Base-by-base conservation (phyloP, 2,888 invertebrate species). In the Dioctria rufipes region DNA sequence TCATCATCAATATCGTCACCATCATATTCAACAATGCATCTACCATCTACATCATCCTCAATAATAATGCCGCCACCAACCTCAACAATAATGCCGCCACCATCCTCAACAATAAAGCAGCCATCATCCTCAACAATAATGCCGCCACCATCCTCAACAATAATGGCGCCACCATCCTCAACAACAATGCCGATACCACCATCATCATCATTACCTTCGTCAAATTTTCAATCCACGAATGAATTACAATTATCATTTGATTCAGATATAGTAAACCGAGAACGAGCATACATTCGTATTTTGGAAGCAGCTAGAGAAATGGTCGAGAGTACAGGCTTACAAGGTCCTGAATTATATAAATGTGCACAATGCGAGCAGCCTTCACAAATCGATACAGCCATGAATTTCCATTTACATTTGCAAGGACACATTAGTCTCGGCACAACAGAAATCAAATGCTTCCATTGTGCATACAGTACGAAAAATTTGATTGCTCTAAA, bases 311-410 rank as follows among this genome's bases (percentile, higher is more conserved):
- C 85, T 8, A 80, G 83, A 5, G 82, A 82, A 66, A 51, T 78
- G 13, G 86, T 85, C 0, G 80, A 82, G 3, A 69, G 82, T 0
- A 86, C 86, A 3, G 86, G 86, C 6, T 66, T 85, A 4, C 81
- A 84, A 46, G 91, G 91, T 8, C 84, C 83, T n/a, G 87, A 90
- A 60, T 86, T 93, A 4, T 92, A 90, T 83, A 88, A 87, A 63
- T 93, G 93, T 85, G 90, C 90, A 0, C 88, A 88, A 80, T 84
- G 85, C 3, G 84, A 85, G 1, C 92, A 92, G 83, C 84, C 84
- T 6, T 88, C 86, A 67, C 84, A 87, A 0, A 88, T 89, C 13
- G 85, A 86, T 2, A 88, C 86, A 8, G 82, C 88, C 0, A 80
- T 82, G 0, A 84, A 84, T 1, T 89, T 92, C 60, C 90, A 88